Evolutionary conservation across 2,888 invertebrate species (phyloP).

Genomic region (Ptychoptera contaminata): DNA sequence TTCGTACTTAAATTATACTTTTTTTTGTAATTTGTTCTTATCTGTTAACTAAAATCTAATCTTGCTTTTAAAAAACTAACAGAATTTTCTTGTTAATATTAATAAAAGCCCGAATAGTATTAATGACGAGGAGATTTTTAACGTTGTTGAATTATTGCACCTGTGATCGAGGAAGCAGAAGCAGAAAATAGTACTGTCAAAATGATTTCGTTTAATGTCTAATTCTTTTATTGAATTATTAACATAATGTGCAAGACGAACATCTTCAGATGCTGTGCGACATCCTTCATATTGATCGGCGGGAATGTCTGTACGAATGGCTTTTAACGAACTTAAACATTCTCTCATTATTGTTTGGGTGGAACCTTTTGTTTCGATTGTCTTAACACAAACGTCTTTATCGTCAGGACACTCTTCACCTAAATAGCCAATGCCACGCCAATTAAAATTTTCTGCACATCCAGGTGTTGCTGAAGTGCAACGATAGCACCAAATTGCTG

Average conservation of each 20-base stretch:
- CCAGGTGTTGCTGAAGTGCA: conserved; percentile 83
- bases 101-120: neutral
- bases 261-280: conserved; percentile 60
- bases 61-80: too few species aligned
- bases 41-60: neutral
- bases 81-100: neutral
- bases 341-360: conserved; percentile 67
- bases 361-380: conserved; percentile 72
- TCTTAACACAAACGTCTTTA: conserved; percentile 79
- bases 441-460: conserved; percentile 70
- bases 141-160: conserved; percentile 43
- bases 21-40: neutral
- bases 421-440: conserved; percentile 55
- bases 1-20: neutral
- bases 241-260: conserved; percentile 69
- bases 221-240: conserved; percentile 74
- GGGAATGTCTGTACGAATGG: conserved; percentile 71
- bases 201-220: conserved; percentile 69
- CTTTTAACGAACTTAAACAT: conserved; percentile 64
- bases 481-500: conserved; percentile 70
- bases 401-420: conserved; percentile 68
- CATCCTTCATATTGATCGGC: conserved; percentile 88
- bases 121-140: neutral
- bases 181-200: conserved; percentile 69
- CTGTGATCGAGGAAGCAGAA: conserved; percentile 84